Conservation (phyloP, 2,888 invertebrate species). For the Chloromyia formosa region DNA sequence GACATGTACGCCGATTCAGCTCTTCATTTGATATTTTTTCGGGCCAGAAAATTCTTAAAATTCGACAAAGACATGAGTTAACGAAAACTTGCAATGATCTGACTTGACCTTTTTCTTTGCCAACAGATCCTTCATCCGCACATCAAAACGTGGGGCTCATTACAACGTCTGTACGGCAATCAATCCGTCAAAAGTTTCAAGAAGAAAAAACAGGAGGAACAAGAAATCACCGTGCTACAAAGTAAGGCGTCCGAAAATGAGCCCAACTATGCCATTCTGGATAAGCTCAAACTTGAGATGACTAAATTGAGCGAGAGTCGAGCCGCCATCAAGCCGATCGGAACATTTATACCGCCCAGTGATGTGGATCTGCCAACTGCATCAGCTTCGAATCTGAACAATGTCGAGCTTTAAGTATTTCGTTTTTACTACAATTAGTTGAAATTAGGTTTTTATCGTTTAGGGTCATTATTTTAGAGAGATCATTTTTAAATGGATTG, state of each 20-base stretch:
- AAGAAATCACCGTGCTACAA: slow-evolving; percentile 90
- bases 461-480: too few relatives aligned
- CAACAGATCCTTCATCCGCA: slow-evolving; percentile 88
- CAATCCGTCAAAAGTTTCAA: slow-evolving; percentile 90
- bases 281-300: slow-evolving; percentile 87
- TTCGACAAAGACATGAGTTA: too few relatives aligned
- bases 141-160: slow-evolving; percentile 92
- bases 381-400: slow-evolving; percentile 80
- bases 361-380: slow-evolving; percentile 72
- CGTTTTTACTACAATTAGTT: too few relatives aligned
- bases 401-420: slow-evolving; percentile 71
- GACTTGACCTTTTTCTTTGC: slow-evolving; percentile 51
- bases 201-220: slow-evolving; percentile 91
- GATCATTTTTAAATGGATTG: too few relatives aligned
- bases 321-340: slow-evolving; percentile 70
- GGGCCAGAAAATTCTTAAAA: too few relatives aligned
- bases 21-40: too few relatives aligned
- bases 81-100: too few relatives aligned
- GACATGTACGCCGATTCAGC: too few relatives aligned
- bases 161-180: slow-evolving; percentile 91
- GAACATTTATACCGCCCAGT: slow-evolving; percentile 72
- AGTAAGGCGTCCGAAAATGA: slow-evolving; percentile 88
- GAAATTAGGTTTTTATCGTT: too few relatives aligned
- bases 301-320: slow-evolving; percentile 74
- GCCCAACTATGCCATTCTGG: slow-evolving; percentile 89